These are phyloP conservation scores for Drosophila ambigua DNA, from an alignment of 1,140 invertebrate genomes.

Conservation along the genomic window DNA sequence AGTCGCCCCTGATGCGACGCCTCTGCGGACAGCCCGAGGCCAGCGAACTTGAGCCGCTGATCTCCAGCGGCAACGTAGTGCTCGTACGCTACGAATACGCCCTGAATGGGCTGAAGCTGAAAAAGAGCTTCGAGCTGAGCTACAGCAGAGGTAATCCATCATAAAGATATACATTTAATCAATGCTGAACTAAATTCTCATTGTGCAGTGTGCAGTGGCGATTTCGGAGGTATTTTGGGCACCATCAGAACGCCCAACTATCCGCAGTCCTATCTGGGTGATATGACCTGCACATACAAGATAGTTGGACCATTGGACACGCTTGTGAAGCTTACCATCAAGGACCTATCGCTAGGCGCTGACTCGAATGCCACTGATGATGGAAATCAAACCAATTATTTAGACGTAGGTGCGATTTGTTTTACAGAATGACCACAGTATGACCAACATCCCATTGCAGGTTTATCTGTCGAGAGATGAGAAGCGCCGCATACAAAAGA, in stretches of 20 bases:
- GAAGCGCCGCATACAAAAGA: conserved; percentile 49
- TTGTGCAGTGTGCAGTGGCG: conserved; percentile 87
- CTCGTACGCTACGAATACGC: conserved; percentile 87
- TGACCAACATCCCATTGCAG: conserved; percentile 17
- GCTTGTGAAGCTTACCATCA: conserved; percentile 87
- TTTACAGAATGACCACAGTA: too few relatives aligned
- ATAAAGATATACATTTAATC: background rate
- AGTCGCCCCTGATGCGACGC: conserved; percentile 86
- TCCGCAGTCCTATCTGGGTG: conserved; percentile 89
- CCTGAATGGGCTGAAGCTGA: conserved; percentile 1
- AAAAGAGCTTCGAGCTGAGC: conserved; percentile 41
- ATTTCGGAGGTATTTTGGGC: conserved; percentile 84
- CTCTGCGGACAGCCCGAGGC: conserved; percentile 87
- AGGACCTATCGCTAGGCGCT: conserved; percentile 89
- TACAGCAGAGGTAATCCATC: conserved; percentile 54
- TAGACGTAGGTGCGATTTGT: conserved; percentile 42
- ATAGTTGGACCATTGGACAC: conserved; percentile 87
- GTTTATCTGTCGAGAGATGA: conserved; percentile 46
- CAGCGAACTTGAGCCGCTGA: conserved; percentile 85
- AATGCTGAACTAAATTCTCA: background rate
- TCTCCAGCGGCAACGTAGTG: conserved; percentile 87
- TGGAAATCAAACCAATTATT: conserved; percentile 29
- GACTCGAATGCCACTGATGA: background rate
- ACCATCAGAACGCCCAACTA: conserved; percentile 90
- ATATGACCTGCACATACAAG: conserved; percentile 90